Conservation (phyloP, 2,113 vertebrate genomes). For the Callospermophilus lateralis region DNA sequence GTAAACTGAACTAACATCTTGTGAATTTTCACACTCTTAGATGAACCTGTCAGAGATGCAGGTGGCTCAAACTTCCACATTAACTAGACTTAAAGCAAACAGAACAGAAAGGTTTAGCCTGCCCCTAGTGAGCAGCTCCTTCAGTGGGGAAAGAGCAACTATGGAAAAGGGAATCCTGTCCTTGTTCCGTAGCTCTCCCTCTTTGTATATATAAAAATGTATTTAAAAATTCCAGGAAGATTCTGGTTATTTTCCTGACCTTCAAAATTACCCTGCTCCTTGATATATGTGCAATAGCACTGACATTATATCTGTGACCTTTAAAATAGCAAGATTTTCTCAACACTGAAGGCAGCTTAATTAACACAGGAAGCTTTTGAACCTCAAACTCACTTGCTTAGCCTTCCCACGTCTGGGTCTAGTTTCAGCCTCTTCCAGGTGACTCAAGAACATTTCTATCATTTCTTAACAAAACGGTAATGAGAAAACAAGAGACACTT, state of each 20-base stretch:
- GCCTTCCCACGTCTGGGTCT: slow-evolving; percentile 65
- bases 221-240: background rate
- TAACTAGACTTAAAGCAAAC: background rate
- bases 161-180: background rate
- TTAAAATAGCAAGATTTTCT: slow-evolving; percentile 80
- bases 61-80: background rate
- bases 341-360: slow-evolving; percentile 75
- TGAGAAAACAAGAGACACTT: background rate
- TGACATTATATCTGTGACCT: slow-evolving; percentile 71
- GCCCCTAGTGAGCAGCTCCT: background rate
- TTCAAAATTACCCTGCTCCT: slow-evolving; percentile 26
- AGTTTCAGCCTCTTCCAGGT: slow-evolving; percentile 63
- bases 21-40: slow-evolving; percentile 49
- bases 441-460: background rate
- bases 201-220: background rate
- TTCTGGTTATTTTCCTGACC: background rate
- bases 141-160: background rate
- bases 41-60: background rate
- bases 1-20: slow-evolving; percentile 32
- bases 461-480: background rate
- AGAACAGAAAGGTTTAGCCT: background rate
- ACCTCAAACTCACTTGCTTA: slow-evolving; percentile 58
- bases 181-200: background rate
- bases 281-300: slow-evolving; percentile 46
- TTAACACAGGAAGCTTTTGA: slow-evolving; percentile 77